phyloP scores from a whole-genome alignment of 2,113 vertebrate species.

The Melozone crissalis region DNA sequence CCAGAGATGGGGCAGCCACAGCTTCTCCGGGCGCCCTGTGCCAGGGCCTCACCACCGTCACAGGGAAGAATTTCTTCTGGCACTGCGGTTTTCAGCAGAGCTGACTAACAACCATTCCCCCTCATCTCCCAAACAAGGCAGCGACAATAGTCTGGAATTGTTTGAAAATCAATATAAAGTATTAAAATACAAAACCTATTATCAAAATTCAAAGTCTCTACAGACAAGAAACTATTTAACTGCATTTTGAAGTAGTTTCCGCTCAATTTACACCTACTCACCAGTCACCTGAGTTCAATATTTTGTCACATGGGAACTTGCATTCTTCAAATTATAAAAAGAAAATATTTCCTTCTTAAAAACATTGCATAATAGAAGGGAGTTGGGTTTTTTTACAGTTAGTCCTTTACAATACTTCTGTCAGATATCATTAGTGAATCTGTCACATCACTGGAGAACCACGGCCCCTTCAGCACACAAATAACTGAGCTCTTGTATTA shows the following conservation, averaged over 20 bases:
- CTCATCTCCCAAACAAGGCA: neutral
- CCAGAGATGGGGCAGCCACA: neutral
- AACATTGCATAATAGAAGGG: neutral
- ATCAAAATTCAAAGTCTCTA: neutral
- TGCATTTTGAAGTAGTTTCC: neutral
- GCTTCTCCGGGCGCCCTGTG: neutral
- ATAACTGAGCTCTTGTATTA: constrained; percentile 69
- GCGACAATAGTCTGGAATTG: neutral
- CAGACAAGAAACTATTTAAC: neutral
- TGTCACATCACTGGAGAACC: constrained; percentile 70
- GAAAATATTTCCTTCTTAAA: neutral
- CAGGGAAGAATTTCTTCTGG: neutral
- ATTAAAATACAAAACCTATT: neutral
- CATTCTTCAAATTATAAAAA: neutral
- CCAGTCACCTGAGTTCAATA: neutral
- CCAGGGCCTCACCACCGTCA: neutral
- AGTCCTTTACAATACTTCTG: constrained; percentile 77
- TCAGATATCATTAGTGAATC: constrained; percentile 79
- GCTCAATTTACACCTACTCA: neutral
- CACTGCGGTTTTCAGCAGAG: neutral
- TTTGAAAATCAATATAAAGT: neutral
- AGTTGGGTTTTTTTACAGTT: constrained; percentile 26
- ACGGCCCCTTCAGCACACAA: constrained; percentile 61
- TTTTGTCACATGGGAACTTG: neutral
- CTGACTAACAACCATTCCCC: neutral